Conservation (phyloP, 2,113 vertebrate genomes). For the Coracopsis vasa region DNA sequence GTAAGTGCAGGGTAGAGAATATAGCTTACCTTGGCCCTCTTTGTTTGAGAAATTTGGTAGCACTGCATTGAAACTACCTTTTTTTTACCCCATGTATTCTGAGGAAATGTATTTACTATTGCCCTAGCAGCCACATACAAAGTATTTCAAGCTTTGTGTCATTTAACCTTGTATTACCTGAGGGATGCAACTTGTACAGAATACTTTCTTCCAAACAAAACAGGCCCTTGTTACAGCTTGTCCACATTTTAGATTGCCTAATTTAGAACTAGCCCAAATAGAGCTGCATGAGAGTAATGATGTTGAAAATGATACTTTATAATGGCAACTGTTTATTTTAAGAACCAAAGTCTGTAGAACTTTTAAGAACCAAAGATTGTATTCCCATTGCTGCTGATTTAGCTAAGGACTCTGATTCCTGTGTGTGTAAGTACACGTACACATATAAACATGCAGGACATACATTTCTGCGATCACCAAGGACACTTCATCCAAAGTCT, state of each 20-base stretch:
- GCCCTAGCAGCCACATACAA: background rate
- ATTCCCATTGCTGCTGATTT: background rate
- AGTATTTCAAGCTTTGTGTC: background rate
- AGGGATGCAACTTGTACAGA: background rate
- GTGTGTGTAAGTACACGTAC: background rate
- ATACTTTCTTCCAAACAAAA: background rate
- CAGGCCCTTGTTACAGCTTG: background rate
- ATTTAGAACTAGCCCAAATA: background rate
- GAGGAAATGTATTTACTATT: background rate
- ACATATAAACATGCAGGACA: rapidly evolving
- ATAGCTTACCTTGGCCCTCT: background rate
- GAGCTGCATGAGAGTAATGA: background rate
- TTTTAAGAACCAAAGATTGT: background rate
- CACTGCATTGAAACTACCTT: background rate
- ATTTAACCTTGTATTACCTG: background rate
- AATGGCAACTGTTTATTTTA: background rate
- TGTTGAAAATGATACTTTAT: background rate
- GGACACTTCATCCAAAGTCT: background rate
- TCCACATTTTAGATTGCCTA: background rate
- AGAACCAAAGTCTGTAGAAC: background rate
- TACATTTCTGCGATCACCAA: background rate
- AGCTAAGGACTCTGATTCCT: background rate
- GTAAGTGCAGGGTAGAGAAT: background rate
- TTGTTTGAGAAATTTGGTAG: background rate
- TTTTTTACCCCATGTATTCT: background rate